Evolutionary conservation across 2,797 vertebrate genomes (phyloP).

Genomic region (Spheniscus humboldti): DNA sequence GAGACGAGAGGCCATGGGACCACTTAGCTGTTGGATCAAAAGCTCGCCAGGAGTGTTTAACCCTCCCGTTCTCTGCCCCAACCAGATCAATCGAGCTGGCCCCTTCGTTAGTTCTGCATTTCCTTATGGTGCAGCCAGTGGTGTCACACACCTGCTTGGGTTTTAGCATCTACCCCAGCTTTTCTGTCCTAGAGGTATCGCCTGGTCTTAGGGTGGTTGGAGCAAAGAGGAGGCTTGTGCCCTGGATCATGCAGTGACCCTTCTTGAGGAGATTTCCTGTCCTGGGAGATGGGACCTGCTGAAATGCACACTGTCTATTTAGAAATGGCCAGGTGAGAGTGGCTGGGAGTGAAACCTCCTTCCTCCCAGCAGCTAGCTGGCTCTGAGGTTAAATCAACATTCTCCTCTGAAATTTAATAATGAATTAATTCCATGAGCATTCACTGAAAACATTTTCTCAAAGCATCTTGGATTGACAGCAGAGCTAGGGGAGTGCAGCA

Average conservation of each 20-base stretch:
- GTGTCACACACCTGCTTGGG: not conserved
- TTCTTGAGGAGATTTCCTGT: not conserved
- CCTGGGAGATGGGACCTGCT: not conserved
- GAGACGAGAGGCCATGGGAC: not conserved
- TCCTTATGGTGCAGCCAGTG: rapidly evolving
- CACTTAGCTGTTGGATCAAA: not conserved
- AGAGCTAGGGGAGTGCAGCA: not conserved
- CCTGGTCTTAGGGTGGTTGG: not conserved
- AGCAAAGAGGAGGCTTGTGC: not conserved
- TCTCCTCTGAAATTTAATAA: not conserved
- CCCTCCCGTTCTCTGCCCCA: rapidly evolving
- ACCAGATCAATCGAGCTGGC: not conserved
- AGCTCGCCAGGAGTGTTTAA: not conserved
- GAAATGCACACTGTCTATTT: not conserved
- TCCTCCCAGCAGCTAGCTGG: not conserved
- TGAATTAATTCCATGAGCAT: not conserved
- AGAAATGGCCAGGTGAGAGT: not conserved
- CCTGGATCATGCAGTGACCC: not conserved
- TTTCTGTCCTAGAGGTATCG: not conserved
- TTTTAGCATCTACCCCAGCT: not conserved
- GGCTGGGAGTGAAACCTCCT: not conserved
- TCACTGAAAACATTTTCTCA: not conserved
- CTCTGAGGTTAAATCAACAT: not conserved
- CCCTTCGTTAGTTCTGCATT: not conserved
- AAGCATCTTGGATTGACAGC: not conserved